Conservation (phyloP, 2,113 vertebrate species). For the Misgurnus mizolepis region DNA sequence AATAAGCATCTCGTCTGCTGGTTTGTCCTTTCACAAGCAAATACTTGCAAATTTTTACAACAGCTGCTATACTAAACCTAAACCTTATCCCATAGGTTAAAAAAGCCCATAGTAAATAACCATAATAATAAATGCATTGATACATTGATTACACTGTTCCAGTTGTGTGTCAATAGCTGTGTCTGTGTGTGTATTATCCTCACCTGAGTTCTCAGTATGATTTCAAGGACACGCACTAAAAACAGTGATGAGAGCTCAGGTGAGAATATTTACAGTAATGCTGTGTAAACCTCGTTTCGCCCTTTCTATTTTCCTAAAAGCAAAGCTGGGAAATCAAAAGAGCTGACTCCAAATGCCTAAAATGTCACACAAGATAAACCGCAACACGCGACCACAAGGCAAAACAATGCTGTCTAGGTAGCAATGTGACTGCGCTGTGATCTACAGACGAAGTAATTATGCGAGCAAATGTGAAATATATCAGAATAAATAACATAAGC, state of each 20-base stretch:
- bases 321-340: not conserved
- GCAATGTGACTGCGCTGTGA: not conserved
- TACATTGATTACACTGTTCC: too few relatives aligned
- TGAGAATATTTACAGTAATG: not conserved
- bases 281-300: not conserved
- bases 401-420: not conserved
- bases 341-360: not conserved
- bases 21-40: too few relatives aligned
- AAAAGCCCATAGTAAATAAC: not conserved
- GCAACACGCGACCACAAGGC: constrained; percentile 5
- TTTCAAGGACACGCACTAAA: not conserved
- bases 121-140: not conserved
- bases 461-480: not conserved
- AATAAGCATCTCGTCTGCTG: too few relatives aligned
- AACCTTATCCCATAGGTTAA: not conserved
- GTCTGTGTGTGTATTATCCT: not conserved
- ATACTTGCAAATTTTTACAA: not conserved
- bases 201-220: not conserved
- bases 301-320: not conserved
- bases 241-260: not conserved
- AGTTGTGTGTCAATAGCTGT: too few relatives aligned
- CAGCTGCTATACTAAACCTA: not conserved
- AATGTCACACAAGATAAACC: not conserved
- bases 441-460: not conserved
- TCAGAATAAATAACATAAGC: not conserved